These are phyloP conservation scores for Mormyrops boulengeri DNA, from an alignment of 2,797 vertebrate genomes.

Conservation along the genomic window DNA sequence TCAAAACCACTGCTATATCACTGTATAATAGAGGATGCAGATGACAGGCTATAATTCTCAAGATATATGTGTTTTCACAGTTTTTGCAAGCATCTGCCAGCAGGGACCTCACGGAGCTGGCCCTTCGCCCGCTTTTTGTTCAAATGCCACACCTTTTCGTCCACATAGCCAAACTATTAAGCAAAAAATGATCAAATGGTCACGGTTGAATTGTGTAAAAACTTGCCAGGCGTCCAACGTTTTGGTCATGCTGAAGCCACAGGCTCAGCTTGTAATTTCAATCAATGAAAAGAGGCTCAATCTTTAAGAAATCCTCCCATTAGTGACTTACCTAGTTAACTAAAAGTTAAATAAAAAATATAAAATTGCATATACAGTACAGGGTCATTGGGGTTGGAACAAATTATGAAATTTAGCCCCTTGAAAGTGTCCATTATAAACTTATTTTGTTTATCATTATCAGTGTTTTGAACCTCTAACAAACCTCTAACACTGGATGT, in stretches of 20 bases:
- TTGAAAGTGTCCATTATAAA: neutral
- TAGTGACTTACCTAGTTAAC: neutral
- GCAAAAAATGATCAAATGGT: neutral
- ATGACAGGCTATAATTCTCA: neutral
- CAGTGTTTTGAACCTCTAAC: neutral
- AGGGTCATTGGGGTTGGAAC: neutral
- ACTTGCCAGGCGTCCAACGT: neutral
- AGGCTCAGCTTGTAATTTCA: neutral
- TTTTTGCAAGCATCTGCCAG: neutral
- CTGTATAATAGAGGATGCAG: neutral
- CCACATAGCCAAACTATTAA: neutral
- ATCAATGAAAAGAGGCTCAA: neutral
- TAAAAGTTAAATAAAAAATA: neutral
- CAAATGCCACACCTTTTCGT: neutral
- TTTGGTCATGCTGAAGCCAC: neutral
- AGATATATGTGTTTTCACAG: conserved; percentile 8
- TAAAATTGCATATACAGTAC: neutral
- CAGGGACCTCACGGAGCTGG: neutral
- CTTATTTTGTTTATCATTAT: neutral
- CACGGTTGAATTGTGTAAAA: neutral
- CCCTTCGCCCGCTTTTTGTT: neutral
- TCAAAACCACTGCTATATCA: neutral
- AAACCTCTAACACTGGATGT: neutral
- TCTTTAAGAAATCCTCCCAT: neutral
- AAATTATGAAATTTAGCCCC: neutral